Percentiles rank a stretch among this genome's conserved stretches.
phyloP scores from a whole-genome alignment of 2,797 vertebrate species.

The Pteropus rufus region DNA sequence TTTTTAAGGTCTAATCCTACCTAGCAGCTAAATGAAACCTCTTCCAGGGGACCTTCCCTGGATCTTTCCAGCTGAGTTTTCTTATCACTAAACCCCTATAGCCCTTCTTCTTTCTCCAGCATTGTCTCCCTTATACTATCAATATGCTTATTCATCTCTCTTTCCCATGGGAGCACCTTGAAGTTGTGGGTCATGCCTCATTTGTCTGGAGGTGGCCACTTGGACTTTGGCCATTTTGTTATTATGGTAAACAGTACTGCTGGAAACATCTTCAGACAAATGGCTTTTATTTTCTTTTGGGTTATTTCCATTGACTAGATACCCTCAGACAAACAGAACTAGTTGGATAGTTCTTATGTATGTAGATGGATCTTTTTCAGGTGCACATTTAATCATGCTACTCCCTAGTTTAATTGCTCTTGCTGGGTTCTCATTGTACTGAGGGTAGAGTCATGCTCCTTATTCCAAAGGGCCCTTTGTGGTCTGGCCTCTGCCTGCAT shows the following conservation, averaged over 20 bases:
- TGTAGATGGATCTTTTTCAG: background rate
- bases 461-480: background rate
- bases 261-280: conserved; percentile 6
- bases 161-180: background rate
- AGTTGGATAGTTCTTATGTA: background rate
- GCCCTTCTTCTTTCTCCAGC: background rate
- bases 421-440: background rate
- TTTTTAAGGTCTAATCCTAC: background rate
- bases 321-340: background rate
- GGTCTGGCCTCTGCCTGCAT: background rate
- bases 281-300: background rate
- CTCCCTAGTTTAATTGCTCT: background rate
- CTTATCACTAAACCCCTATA: background rate
- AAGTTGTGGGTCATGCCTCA: background rate
- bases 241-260: background rate
- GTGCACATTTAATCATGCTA: background rate
- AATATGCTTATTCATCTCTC: background rate
- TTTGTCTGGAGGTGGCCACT: background rate
- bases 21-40: background rate
- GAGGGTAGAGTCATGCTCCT: background rate
- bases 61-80: background rate
- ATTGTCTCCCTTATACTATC: background rate
- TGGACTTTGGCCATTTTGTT: background rate
- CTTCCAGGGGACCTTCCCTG: background rate
- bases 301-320: background rate